Base-by-base conservation (phyloP, 2,888 invertebrate species). In the Neelides folsomi region DNA sequence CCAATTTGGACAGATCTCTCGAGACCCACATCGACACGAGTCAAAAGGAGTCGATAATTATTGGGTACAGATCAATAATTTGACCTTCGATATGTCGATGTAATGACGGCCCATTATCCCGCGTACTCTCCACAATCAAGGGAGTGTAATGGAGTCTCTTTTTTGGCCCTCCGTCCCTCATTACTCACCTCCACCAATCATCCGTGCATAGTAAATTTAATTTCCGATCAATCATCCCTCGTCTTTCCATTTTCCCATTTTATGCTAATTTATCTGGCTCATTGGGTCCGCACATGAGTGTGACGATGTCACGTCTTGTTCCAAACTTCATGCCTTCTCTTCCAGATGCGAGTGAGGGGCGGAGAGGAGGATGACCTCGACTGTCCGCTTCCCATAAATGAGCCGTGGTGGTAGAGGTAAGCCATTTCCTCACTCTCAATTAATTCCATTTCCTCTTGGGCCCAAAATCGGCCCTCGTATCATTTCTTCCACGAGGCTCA, bases 201-300 rank as follows among this genome's bases (percentile, higher is more conserved):
- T 60, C 58, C 64, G 62, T 64, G 64, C 64, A 60, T 59, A 59
- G 53, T 60, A 49, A 64, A 64, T 60, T 52, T 58, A 62, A 64
- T 64, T 64, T 62, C 62, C 60, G 59, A 63, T 63, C 63, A 63
- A 61, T 63, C 62, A 62, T 60, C 56, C 56, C 50, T 54, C 47
- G 51, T 51, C 51, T 41, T 45, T 27, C 42, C n/a, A n/a, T n/a
- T n/a, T n/a, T n/a, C 47, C 51, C 49, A 37, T 54, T 52, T 55
- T 47, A 52, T 54, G 49, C 50, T 51, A 51, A 52, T 59, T 49
- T 53, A 53, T 39, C 49, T 50, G 56, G 40, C 54, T 53, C 56
- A 58, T 58, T 58, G 55, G 53, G 15, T 49, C 46, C 12, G 20
- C 36, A 49, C 15, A 44, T 50, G 51, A 51, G 54, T 58, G 58